Evolutionary conservation across 2,888 invertebrate genomes (phyloP).

Genomic region (Heteropelma amictum): DNA sequence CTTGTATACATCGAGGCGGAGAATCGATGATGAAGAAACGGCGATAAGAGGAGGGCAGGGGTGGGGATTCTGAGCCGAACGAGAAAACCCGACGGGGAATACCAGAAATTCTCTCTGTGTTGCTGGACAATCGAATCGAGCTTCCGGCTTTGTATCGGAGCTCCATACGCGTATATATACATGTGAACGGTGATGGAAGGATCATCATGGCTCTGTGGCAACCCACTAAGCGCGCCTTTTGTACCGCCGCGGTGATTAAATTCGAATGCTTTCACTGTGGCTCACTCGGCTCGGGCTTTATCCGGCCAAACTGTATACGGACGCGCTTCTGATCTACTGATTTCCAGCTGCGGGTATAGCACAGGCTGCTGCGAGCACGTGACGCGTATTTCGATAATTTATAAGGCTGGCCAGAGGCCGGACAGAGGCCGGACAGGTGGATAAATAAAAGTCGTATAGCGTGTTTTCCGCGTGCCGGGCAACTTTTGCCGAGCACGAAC

Average conservation of each 20-base stretch:
- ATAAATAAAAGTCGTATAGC: slow-evolving; percentile 49
- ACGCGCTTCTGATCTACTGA: not conserved
- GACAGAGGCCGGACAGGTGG: slow-evolving; percentile 21
- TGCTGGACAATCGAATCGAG: slow-evolving; percentile 28
- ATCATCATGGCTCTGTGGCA: not conserved
- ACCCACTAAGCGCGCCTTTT: not conserved
- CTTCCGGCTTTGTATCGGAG: slow-evolving; percentile 13
- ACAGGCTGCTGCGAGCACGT: not conserved
- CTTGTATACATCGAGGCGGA: slow-evolving; percentile 14
- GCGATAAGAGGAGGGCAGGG: not conserved
- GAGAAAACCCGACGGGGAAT: not conserved
- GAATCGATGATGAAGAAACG: slow-evolving; percentile 22
- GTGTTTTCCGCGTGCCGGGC: not conserved
- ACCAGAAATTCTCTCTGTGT: slow-evolving; percentile 23
- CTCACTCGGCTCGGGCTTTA: not conserved
- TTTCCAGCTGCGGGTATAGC: not conserved
- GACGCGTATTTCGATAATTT: slow-evolving; percentile 43
- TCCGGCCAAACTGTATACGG: not conserved
- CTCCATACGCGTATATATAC: too few species aligned
- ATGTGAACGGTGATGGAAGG: too few species aligned
- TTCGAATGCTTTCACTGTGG: slow-evolving; percentile 20
- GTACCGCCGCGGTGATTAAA: slow-evolving; percentile 33
- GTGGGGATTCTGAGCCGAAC: slow-evolving; percentile 15
- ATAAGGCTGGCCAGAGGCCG: slow-evolving; percentile 20
- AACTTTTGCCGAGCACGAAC: slow-evolving; percentile 46